Percentiles rank a stretch among this genome's conserved stretches.
phyloP scores from a whole-genome alignment of 2,113 vertebrate genomes.

The Neolamprologus variostigma region DNA sequence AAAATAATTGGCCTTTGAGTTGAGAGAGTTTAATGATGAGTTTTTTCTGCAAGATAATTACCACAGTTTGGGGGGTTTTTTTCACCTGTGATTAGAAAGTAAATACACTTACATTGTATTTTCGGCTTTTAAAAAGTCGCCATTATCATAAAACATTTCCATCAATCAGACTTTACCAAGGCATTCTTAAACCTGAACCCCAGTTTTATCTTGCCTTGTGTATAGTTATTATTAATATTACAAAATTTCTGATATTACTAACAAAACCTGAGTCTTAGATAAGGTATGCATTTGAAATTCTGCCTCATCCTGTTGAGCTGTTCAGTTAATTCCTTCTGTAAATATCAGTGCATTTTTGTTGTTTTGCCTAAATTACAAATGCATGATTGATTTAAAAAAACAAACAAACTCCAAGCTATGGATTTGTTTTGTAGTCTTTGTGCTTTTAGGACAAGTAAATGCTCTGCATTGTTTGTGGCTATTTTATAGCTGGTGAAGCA shows the following conservation, averaged over 20 bases:
- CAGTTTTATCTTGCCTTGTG: not conserved
- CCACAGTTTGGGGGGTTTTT: accelerated
- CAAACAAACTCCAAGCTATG: not conserved
- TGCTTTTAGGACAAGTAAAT: not conserved
- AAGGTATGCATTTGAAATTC: not conserved
- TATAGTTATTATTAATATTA: not conserved
- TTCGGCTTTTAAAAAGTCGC: not conserved
- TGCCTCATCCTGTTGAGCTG: not conserved
- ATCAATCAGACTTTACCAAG: not conserved
- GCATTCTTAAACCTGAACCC: not conserved
- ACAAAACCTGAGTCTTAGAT: not conserved
- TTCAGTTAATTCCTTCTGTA: not conserved
- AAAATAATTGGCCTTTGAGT: not conserved
- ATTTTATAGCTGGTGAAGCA: not conserved
- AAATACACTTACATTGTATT: not conserved
- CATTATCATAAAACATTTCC: not conserved
- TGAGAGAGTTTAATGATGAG: not conserved
- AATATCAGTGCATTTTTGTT: not conserved
- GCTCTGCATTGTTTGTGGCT: not conserved
- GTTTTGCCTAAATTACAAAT: not conserved
- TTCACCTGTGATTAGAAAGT: not conserved
- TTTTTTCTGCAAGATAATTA: not conserved
- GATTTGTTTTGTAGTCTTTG: not conserved
- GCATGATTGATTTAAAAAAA: not conserved
- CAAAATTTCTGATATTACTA: not conserved